Evolutionary conservation across 2,888 invertebrate species (phyloP), one percentile per base, ranked within the genome.

Genomic region (Drosophila dives): DNA sequence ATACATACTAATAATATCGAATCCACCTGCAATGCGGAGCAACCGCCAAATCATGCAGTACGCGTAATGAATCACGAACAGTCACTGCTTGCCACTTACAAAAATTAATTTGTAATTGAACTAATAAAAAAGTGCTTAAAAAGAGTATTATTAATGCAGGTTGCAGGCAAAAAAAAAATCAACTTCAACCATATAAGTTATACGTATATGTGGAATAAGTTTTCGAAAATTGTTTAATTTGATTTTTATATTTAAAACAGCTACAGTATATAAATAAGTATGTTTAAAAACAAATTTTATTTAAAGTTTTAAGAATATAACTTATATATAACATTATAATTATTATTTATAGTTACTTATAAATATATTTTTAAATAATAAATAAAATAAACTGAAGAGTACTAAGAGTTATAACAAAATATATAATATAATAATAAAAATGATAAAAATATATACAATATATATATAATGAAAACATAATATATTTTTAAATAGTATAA

Each of bases 51-150:
- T 81, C 85, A 83, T 86, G 84, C 77, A 71, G 75, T 53, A 72
- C 84, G 76, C 86, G 77, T 88, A 88, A 86, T 86, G 89, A 86
- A 86, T 86, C 86, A 83, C 84, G 78, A 86, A 83, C 89, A 81
- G 74, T 80, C 79, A 86, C 8, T 3, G 17, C 23, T 55, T 56
- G 29, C 29, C 40, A 56, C 56, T 56, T 56, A 15, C 38, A 56
- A 32, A 32, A 56, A 56, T 56, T 56, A 56, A 38, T 29, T 40
- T 32, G 29, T 40, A 12, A 56, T n/a, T 23, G 40, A n/a, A 51
- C 12, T 33, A 32, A 51, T 32, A 54, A 23, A 23, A n/a, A 32
- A 50, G n/a, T 20, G 32, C 12, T 51, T 10, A 3, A 17, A 17
- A 26, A 17, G 15, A 34, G 20, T 36, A 23, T 40, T 26, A 55